Percentiles rank a stretch among this genome's conserved stretches.
phyloP scores from a whole-genome alignment of 2,113 vertebrate genomes.

The Calidris pygmaea region DNA sequence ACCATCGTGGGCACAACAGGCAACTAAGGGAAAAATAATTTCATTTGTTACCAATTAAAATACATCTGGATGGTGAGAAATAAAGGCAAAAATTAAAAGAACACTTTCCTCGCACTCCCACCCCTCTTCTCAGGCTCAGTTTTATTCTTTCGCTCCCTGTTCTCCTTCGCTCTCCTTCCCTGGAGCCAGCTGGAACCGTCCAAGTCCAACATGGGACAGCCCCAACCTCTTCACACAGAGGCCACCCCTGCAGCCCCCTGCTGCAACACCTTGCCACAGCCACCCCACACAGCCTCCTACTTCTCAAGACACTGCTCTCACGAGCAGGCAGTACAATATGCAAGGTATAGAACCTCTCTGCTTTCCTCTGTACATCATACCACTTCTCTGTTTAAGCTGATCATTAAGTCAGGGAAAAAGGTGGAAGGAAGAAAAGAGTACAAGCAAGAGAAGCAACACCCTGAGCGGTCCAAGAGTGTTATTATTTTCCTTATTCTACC shows the following conservation, averaged over 20 bases:
- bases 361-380: neutral
- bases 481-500: neutral
- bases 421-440: neutral
- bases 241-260: too few relatives aligned
- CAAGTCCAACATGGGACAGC: neutral
- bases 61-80: neutral
- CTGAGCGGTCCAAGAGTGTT: neutral
- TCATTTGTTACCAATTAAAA: neutral
- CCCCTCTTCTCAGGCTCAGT: neutral
- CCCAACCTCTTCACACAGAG: fast-evolving
- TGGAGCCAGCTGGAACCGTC: fast-evolving
- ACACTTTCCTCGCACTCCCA: too few relatives aligned
- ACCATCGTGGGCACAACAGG: neutral
- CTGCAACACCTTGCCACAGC: neutral
- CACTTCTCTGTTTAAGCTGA: neutral
- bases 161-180: neutral
- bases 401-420: neutral
- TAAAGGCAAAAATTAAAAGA: neutral
- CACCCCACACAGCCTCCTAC: neutral
- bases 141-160: fast-evolving
- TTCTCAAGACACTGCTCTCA: neutral
- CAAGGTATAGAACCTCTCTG: neutral
- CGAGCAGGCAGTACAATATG: neutral
- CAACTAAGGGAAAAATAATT: neutral
- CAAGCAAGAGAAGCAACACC: neutral